phyloP scores from a whole-genome alignment of 1,140 invertebrate species.

The Ceratosolen solmsi region DNA sequence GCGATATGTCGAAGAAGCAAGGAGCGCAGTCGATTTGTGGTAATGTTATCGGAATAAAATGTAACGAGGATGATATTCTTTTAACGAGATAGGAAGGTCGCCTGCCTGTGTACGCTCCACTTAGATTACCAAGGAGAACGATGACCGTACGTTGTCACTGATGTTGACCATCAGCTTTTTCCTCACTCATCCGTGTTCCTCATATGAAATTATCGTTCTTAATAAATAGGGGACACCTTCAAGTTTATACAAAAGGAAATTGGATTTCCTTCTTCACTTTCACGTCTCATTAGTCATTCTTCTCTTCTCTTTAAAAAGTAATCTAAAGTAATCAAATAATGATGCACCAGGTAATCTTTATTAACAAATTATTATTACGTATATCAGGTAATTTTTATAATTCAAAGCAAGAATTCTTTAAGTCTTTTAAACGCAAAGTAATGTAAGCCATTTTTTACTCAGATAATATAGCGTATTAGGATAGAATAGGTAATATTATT shows the following conservation, averaged over 20 bases:
- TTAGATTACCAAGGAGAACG: constrained; percentile 25
- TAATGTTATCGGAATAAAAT: constrained; percentile 43
- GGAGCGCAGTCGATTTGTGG: constrained; percentile 6
- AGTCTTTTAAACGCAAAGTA: not conserved
- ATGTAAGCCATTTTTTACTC: too few relatives aligned
- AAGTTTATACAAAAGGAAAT: not conserved
- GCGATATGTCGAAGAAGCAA: not conserved
- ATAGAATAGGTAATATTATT: too few relatives aligned
- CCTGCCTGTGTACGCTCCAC: not conserved
- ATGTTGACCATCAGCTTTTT: not conserved
- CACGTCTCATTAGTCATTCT: too few relatives aligned
- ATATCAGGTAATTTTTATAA: not conserved
- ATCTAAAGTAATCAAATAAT: not conserved
- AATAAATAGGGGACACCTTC: not conserved
- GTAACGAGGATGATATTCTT: constrained; percentile 40
- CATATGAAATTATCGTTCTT: not conserved
- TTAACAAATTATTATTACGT: not conserved
- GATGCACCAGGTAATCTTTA: not conserved
- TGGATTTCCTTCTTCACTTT: not conserved
- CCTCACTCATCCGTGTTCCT: not conserved
- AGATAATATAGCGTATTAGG: too few relatives aligned
- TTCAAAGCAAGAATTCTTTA: not conserved
- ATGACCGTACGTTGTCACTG: not conserved
- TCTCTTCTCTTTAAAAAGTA: not conserved
- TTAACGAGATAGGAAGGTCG: constrained; percentile 26